Evolutionary conservation across 2,797 vertebrate genomes (phyloP).

Genomic region (Falco cherrug): DNA sequence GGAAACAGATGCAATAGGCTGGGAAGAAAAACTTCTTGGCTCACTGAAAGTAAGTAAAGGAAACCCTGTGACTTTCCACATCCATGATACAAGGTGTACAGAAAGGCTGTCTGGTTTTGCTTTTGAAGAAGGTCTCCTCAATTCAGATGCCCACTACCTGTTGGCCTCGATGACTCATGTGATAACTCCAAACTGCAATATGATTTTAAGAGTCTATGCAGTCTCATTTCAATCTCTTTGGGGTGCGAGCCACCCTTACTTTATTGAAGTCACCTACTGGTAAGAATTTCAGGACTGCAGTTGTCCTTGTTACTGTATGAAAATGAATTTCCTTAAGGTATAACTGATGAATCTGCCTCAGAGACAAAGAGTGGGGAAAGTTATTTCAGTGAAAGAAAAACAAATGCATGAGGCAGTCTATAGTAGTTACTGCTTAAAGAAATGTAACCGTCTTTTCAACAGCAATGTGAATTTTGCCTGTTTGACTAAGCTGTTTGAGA

Average conservation of each 20-base stretch:
- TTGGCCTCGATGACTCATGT: neutral
- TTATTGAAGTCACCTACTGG: neutral
- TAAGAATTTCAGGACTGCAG: neutral
- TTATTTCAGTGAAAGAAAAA: slow-evolving; percentile 58
- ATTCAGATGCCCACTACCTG: neutral
- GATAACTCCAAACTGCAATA: neutral
- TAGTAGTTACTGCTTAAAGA: slow-evolving; percentile 43
- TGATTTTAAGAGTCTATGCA: neutral
- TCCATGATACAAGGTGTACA: neutral
- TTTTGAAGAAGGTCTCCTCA: neutral
- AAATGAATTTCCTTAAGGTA: slow-evolving; percentile 2
- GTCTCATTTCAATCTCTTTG: neutral
- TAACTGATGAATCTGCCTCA: slow-evolving; percentile 38
- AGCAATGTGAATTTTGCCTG: slow-evolving; percentile 59
- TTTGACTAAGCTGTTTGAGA: slow-evolving; percentile 39
- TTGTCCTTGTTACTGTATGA: neutral
- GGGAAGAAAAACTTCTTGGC: neutral
- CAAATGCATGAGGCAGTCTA: slow-evolving; percentile 38
- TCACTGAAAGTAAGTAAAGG: neutral
- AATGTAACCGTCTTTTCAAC: slow-evolving; percentile 26
- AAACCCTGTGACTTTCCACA: neutral
- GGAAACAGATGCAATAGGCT: neutral
- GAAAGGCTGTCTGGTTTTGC: neutral
- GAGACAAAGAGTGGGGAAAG: slow-evolving; percentile 18
- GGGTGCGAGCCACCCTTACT: neutral